A percentile compares a stretch with the other conserved stretches of the same genome.
phyloP scores from a whole-genome alignment of 2,888 invertebrate genomes.

The Anarsia innoxiella region DNA sequence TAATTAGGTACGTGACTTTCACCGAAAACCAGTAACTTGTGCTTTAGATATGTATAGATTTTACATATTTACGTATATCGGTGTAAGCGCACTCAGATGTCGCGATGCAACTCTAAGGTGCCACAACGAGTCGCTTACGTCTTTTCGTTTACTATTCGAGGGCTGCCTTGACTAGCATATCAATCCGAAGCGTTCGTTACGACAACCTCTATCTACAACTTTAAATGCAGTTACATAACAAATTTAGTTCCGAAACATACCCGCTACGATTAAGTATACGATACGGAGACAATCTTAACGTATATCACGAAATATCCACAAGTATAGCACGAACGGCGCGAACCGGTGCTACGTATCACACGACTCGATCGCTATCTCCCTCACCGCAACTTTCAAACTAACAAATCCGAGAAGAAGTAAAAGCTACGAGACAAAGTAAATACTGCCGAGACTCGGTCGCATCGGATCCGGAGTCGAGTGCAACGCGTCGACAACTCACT shows the following conservation, averaged over 20 bases:
- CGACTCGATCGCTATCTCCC: not conserved
- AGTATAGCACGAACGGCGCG: constrained; percentile 15
- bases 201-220: constrained; percentile 31
- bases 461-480: constrained; percentile 11
- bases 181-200: constrained; percentile 35
- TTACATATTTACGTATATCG: constrained; percentile 17
- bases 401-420: constrained; percentile 22
- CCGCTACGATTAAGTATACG: constrained; percentile 13
- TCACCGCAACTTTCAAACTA: constrained; percentile 5
- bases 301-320: constrained; percentile 21
- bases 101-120: constrained; percentile 5
- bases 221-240: constrained; percentile 40
- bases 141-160: constrained; percentile 17
- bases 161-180: constrained; percentile 39
- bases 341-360: constrained; percentile 8
- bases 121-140: too few species aligned
- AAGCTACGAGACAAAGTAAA: constrained; percentile 38
- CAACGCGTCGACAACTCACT: constrained; percentile 12
- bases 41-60: constrained; percentile 41
- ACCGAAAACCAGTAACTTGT: constrained; percentile 28
- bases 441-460: constrained; percentile 18
- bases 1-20: constrained; percentile 31
- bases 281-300: constrained; percentile 23
- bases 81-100: constrained; percentile 4
- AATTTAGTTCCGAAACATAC: constrained; percentile 25